These are phyloP conservation scores for Tuta absoluta DNA, from an alignment of 2,888 invertebrate genomes.

Conservation along the genomic window DNA sequence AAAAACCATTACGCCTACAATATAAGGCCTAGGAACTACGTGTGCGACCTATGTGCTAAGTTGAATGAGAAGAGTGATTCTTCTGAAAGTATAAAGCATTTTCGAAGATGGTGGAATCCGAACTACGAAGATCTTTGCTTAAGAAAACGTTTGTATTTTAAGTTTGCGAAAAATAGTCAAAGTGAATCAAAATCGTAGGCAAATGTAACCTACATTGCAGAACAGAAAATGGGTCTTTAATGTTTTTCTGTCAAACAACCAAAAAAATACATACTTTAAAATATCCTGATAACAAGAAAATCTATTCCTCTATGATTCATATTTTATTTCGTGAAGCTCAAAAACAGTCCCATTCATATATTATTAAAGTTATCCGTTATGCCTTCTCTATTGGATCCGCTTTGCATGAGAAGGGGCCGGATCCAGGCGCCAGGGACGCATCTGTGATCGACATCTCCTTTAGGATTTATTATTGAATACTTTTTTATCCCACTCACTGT, in stretches of 20 bases:
- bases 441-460: constrained; percentile 72
- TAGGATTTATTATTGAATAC: constrained; percentile 76
- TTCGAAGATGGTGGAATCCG: constrained; percentile 66
- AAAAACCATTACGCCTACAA: constrained; percentile 63
- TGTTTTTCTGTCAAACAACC: neutral
- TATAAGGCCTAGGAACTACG: constrained; percentile 44
- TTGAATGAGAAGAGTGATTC: constrained; percentile 43
- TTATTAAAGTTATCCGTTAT: constrained; percentile 21
- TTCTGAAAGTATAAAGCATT: constrained; percentile 33
- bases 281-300: neutral
- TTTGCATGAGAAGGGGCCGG: constrained; percentile 60
- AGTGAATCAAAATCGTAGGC: neutral
- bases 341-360: constrained; percentile 19
- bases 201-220: no score
- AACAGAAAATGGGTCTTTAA: no score
- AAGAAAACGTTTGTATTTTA: constrained; percentile 41
- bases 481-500: constrained; percentile 45
- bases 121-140: constrained; percentile 54
- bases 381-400: constrained; percentile 21
- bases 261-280: neutral
- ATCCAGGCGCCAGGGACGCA: constrained; percentile 47
- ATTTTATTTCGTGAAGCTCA: constrained; percentile 7
- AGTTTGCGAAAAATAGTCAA: constrained; percentile 14
- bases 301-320: neutral
- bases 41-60: constrained; percentile 62